Evolutionary conservation across 1,140 invertebrate species (phyloP), one percentile per base, ranked within the genome.

Genomic region (Parasteatoda tepidariorum): DNA sequence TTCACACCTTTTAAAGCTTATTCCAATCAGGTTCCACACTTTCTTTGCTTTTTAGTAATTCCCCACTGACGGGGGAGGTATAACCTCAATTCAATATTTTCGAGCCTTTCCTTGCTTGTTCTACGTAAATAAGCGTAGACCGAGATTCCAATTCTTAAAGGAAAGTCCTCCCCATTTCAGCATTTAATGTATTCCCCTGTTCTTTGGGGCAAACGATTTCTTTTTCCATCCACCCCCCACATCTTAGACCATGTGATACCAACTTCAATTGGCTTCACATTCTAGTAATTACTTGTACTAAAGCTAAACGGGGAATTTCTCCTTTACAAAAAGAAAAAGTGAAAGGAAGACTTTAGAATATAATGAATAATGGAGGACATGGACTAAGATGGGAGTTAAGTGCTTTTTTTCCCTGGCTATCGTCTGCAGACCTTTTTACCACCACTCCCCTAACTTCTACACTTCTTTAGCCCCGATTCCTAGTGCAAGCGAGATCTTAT

Each of bases 231-330:
- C 62, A 54, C 41, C 48, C 62, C 48, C 38, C n/a, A 33, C 34
- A 3, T 34, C 41, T 13, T 18, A 55, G 2, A 62, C 48, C 24
- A 11, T 71, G 67, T 55, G 67, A 83, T 83, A 83, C 68, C 57
- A 74, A 33, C 48, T 83, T 59, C 81, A 73, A 83, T 74, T 83
- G 81, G 70, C 81, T 83, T 83, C 81, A 74, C 81, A 83, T 83
- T 57, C 68, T 62, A 83, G 81, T 83, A 83, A 83, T 83, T 83
- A 83, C 81, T 83, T 83, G 81, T 83, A 83, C 81, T 82, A 66
- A 48, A 33, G 67, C 81, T 74, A 83, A 83, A 74, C 81, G 81
- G 59, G 28, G 55, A 48, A 79, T 59, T 82, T 71, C 41, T 61
- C 67, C 33, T 13, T 64, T 31, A 31, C 34, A 70, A 33, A 82